A percentile compares a stretch with the other conserved stretches of the same genome.
Evolutionary conservation across 2,888 invertebrate species (phyloP).

Genomic region (Dione vanillae): DNA sequence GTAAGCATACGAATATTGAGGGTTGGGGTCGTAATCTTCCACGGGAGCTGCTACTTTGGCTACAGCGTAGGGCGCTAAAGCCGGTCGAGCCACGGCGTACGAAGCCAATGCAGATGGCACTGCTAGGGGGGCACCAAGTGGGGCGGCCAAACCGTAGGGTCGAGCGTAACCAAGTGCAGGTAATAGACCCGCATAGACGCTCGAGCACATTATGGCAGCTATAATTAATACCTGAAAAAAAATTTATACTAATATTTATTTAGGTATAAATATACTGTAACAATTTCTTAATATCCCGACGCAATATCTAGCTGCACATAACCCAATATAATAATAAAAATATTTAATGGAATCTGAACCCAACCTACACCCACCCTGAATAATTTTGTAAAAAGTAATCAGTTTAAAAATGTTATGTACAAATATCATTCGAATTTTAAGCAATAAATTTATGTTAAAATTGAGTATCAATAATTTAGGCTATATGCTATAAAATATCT

Average conservation of each 20-base stretch:
- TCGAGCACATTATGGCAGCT: conserved; percentile 66
- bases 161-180: conserved; percentile 63
- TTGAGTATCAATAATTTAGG: background rate
- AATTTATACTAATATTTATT: too few species aligned
- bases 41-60: conserved; percentile 74
- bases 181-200: conserved; percentile 61
- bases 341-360: too few species aligned
- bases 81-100: conserved; percentile 61
- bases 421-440: too few species aligned
- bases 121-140: conserved; percentile 54
- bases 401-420: too few species aligned
- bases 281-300: too few species aligned
- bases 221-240: conserved; percentile 63
- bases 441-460: too few species aligned
- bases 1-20: conserved; percentile 88
- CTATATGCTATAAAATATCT: conserved; percentile 38
- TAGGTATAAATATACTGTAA: too few species aligned
- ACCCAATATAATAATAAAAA: too few species aligned
- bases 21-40: conserved; percentile 85
- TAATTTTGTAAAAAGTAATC: too few species aligned
- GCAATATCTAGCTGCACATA: too few species aligned
- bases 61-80: conserved; percentile 57
- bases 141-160: conserved; percentile 55
- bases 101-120: conserved; percentile 52
- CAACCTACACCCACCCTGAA: too few species aligned